Evolutionary conservation across 2,113 vertebrate genomes (phyloP).

Genomic region (Murina feae): DNA sequence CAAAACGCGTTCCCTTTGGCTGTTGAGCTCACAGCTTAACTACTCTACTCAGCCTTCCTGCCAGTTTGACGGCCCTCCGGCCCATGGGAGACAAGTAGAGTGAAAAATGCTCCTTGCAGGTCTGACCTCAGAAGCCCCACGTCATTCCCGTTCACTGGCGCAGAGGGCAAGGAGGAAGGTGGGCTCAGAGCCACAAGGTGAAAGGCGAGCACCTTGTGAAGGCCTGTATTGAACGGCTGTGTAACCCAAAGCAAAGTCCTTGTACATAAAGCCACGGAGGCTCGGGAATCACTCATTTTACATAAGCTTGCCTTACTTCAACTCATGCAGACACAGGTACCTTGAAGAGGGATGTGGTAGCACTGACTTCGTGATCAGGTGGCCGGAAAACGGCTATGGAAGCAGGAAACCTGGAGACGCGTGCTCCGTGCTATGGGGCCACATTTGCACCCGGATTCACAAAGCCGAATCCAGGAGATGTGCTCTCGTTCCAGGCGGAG

Average conservation of each 20-base stretch:
- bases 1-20: neutral
- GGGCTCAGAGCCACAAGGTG: neutral
- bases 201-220: neutral
- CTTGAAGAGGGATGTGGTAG: neutral
- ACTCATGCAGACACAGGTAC: neutral
- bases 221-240: neutral
- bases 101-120: neutral
- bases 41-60: neutral
- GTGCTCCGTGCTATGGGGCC: neutral
- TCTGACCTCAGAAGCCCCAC: neutral
- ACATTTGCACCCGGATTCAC: neutral
- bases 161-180: neutral
- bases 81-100: neutral
- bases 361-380: neutral
- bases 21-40: neutral
- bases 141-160: neutral
- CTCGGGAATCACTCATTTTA: neutral
- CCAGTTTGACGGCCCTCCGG: neutral
- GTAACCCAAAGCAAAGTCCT: neutral
- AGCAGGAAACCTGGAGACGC: neutral
- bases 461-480: neutral
- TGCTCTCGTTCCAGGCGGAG: neutral
- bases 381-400: neutral
- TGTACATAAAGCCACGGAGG: neutral
- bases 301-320: neutral